Base-by-base conservation (phyloP, 2,888 invertebrate genomes). In the Eurytoma californica region DNA sequence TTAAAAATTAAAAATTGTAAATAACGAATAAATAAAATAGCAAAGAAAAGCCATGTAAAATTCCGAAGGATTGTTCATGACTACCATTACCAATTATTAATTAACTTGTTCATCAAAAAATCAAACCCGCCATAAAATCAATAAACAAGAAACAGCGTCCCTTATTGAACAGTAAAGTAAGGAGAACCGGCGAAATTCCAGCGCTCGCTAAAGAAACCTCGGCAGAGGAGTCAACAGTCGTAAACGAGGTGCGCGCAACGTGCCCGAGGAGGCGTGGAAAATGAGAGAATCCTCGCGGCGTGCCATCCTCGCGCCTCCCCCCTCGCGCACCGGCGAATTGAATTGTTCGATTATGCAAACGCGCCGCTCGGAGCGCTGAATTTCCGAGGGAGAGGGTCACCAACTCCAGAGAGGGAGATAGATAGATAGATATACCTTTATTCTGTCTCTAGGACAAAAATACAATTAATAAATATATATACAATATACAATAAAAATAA, bases 311-410 rank as follows among this genome's bases (percentile, higher is more conserved):
- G 30, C 55, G 7, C 49, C 9, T 53, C 13, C 28, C 28, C 5
- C 9, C 30, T n/a, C n/a, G 39, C 39, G 72, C 66, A 28, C 69
- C 66, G 72, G 78, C 51, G 80, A 83, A 83, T 83, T 83, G 84
- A 85, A 84, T 84, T 83, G 84, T 84, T 84, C 82, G 84, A 84
- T 85, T 84, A 85, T 84, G 84, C 84, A 84, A 84, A 84, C 81
- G 66, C 79, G 82, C 63, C 55, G 69, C 76, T 47, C 28, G 16
- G 61, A 58, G 75, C 66, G 66, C 12, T 24, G 61, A 73, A 66
- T 73, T 66, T 73, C 72, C 60, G 47, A 70, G 55, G 30, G 39
- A 18, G 39, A 72, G 72, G 20, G 55, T 65, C 74, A 49, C 72
- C 39, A 30, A 39, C 69, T 51, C 47, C 61, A 58, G 53, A 55